These are phyloP conservation scores for Pteropus alecto DNA, from an alignment of 2,113 vertebrate species.

Conservation along the genomic window DNA sequence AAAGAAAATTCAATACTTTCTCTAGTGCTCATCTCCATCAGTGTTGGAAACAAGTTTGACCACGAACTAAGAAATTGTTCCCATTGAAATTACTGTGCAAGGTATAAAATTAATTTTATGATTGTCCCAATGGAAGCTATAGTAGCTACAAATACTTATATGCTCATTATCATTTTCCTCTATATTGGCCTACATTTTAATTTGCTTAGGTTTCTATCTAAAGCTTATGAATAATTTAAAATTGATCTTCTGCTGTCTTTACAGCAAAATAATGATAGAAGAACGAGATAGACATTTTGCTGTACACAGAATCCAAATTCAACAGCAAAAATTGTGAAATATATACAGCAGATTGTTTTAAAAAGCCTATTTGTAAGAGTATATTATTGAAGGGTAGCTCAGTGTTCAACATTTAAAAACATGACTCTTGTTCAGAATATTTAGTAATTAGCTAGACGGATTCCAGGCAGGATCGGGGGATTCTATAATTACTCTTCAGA, in stretches of 20 bases:
- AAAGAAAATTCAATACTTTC: conserved; percentile 85
- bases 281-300: conserved; percentile 50
- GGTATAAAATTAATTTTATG: conserved; percentile 83
- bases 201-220: conserved; percentile 74
- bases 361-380: conserved; percentile 45
- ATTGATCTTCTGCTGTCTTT: conserved; percentile 61
- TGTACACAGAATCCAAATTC: conserved; percentile 61
- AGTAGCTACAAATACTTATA: conserved; percentile 80
- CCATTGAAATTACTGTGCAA: conserved; percentile 77
- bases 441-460: neutral
- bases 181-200: conserved; percentile 76
- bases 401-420: conserved; percentile 1
- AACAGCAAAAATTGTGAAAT: conserved; percentile 4
- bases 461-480: neutral
- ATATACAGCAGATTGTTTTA: neutral
- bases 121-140: conserved; percentile 80
- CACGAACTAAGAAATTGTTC: conserved; percentile 80
- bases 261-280: conserved; percentile 67
- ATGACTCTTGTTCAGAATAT: neutral
- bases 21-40: conserved; percentile 82
- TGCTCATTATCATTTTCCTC: conserved; percentile 74
- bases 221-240: conserved; percentile 77
- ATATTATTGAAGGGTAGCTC: conserved; percentile 35
- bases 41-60: conserved; percentile 81
- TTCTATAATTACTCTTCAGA: neutral